These are phyloP conservation scores for Anolis apletophallus DNA, from an alignment of 2,797 vertebrate species.

Conservation along the genomic window DNA sequence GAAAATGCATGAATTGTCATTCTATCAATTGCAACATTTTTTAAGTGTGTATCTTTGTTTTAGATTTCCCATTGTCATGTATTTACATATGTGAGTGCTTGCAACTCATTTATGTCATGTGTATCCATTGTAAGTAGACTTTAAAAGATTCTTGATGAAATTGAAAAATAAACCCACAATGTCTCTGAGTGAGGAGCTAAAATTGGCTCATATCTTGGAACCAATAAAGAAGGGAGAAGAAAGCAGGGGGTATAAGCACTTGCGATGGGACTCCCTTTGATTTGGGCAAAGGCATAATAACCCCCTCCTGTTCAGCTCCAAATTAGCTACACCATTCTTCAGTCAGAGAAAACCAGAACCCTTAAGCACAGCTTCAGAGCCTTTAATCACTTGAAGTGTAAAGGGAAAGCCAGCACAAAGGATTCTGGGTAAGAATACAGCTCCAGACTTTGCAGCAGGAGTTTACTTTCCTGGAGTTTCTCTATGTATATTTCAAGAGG, in stretches of 20 bases:
- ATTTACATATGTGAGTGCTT: background rate
- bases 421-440: background rate
- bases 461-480: conserved; percentile 37
- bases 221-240: background rate
- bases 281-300: background rate
- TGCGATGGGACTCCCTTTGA: background rate
- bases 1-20: no score
- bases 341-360: background rate
- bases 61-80: background rate
- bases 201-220: background rate
- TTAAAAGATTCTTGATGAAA: background rate
- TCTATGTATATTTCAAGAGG: conserved; percentile 26
- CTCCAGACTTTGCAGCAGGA: conserved; percentile 32
- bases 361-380: background rate
- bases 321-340: background rate
- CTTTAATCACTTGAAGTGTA: conserved; percentile 6
- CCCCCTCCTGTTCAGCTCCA: background rate
- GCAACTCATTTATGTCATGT: background rate
- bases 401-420: background rate
- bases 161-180: background rate
- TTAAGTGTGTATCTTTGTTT: background rate
- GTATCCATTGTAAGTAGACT: background rate
- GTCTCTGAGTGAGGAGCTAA: background rate
- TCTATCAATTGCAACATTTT: background rate
- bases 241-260: background rate